Evolutionary conservation across 2,888 invertebrate species (phyloP).

Genomic region (Drosophila fulvimacula): DNA sequence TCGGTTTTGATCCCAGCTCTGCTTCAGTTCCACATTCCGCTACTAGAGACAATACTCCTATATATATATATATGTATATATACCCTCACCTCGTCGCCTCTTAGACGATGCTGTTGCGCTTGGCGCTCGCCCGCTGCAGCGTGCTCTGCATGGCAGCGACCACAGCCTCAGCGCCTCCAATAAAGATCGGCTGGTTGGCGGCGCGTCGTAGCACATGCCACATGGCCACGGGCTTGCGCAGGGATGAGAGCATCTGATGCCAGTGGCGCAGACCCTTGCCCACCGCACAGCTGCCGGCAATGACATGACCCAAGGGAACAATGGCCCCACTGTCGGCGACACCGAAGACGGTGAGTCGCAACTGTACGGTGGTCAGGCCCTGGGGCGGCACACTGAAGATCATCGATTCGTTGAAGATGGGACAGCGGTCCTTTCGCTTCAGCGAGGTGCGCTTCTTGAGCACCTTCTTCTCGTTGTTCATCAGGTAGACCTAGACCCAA

Average conservation of each 20-base stretch:
- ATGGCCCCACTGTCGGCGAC: constrained; percentile 85
- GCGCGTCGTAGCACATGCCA: constrained; percentile 90
- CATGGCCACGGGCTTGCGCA: constrained; percentile 93
- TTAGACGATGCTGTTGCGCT: constrained; percentile 81
- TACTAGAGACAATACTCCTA: too few relatives aligned
- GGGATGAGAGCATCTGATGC: constrained; percentile 93
- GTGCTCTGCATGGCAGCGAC: constrained; percentile 82
- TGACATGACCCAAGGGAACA: constrained; percentile 91
- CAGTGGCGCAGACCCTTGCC: constrained; percentile 91
- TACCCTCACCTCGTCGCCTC: neutral
- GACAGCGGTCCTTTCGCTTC: constrained; percentile 90
- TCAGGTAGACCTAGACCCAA: constrained; percentile 89
- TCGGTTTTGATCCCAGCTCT: too few relatives aligned
- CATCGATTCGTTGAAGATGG: constrained; percentile 94
- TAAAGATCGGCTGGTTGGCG: constrained; percentile 79
- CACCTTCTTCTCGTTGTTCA: constrained; percentile 92
- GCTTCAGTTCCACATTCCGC: too few relatives aligned
- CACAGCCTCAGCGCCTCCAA: constrained; percentile 82
- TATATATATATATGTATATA: too few relatives aligned
- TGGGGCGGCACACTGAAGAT: constrained; percentile 92
- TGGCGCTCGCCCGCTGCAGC: constrained; percentile 74
- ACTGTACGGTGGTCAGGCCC: constrained; percentile 89
- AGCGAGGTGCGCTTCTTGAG: constrained; percentile 92
- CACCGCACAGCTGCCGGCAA: constrained; percentile 90
- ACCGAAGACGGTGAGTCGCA: constrained; percentile 88